These are phyloP conservation scores for Tigriopus californicus DNA, from an alignment of 2,888 invertebrate species.

Conservation along the genomic window DNA sequence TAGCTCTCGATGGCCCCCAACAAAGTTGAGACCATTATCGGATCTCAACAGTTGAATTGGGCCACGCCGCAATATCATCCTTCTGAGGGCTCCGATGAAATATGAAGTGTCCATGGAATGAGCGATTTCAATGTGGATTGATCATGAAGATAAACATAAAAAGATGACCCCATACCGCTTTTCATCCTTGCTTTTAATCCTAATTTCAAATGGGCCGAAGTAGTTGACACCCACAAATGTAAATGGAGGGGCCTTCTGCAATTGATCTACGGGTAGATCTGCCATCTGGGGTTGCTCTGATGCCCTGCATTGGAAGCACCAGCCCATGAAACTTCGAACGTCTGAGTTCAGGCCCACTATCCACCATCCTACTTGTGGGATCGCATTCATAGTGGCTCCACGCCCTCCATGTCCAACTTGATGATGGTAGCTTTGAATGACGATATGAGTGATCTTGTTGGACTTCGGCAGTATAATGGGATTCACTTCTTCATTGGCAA, in stretches of 20 bases:
- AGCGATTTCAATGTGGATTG: constrained; percentile 9
- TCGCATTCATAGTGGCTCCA: no score
- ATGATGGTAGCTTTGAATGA: no score
- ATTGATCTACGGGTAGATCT: not conserved
- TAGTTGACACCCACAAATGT: not conserved
- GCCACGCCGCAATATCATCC: not conserved
- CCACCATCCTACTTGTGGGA: no score
- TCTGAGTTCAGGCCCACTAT: no score
- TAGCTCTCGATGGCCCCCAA: not conserved
- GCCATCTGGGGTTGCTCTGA: constrained; percentile 5
- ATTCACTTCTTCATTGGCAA: no score
- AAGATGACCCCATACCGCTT: constrained; percentile 5
- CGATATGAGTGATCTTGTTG: no score
- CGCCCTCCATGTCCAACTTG: no score
- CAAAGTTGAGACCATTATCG: constrained; percentile 13
- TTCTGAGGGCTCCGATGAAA: constrained; percentile 1
- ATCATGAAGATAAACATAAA: constrained; percentile 1
- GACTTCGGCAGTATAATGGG: no score
- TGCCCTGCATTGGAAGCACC: no score
- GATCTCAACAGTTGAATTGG: not conserved
- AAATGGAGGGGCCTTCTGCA: not conserved
- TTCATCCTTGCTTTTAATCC: not conserved
- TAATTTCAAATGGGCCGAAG: not conserved
- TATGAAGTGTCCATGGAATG: not conserved
- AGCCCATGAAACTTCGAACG: no score